phyloP scores from a whole-genome alignment of 2,888 invertebrate genomes.

The Thalpophila matura region DNA sequence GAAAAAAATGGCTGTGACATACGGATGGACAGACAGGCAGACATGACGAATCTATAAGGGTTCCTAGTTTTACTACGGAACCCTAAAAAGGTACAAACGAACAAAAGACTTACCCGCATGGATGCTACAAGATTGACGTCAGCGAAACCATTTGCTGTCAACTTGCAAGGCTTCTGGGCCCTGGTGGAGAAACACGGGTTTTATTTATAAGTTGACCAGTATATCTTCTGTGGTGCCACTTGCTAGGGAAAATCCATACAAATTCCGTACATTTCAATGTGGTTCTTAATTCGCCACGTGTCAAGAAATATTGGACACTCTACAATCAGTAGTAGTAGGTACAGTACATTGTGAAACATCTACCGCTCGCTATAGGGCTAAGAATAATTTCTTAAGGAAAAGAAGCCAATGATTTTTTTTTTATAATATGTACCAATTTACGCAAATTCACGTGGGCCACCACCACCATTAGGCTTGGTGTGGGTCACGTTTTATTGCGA shows the following conservation, averaged over 20 bases:
- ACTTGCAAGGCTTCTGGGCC: slow-evolving; percentile 57
- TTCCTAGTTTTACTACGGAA: no score
- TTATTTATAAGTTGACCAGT: background rate
- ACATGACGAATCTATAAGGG: no score
- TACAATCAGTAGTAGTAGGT: no score
- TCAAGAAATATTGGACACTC: background rate
- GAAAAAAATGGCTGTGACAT: no score
- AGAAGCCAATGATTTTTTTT: slow-evolving; percentile 2
- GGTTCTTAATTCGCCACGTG: background rate
- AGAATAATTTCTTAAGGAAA: background rate
- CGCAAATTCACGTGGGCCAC: background rate
- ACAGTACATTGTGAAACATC: slow-evolving; percentile 9
- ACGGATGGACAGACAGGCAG: no score
- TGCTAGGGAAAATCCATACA: background rate
- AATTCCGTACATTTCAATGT: background rate
- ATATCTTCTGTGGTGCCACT: background rate
- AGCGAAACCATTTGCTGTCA: slow-evolving; percentile 29
- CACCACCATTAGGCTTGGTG: background rate
- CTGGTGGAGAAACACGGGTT: background rate
- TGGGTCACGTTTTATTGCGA: slow-evolving; percentile 1
- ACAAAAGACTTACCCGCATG: slow-evolving; percentile 52
- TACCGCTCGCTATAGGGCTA: background rate
- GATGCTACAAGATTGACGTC: slow-evolving; percentile 60
- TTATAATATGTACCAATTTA: background rate
- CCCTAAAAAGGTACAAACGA: slow-evolving; percentile 13